Conservation (phyloP, 2,797 vertebrate genomes). For the Typhlichthys subterraneus region DNA sequence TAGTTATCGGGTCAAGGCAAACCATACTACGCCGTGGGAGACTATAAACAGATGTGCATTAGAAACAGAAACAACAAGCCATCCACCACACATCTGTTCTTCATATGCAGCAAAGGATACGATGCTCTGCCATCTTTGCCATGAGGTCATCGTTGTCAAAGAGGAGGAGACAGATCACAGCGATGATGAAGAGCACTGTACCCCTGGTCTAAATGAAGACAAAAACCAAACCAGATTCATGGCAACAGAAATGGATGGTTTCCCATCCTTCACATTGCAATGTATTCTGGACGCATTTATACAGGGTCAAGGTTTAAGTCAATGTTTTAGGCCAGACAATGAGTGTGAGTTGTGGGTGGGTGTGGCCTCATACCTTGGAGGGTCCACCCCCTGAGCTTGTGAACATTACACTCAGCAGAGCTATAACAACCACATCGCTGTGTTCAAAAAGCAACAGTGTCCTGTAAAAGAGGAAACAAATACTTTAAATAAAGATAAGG, state of each 20-base stretch:
- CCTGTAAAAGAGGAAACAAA: constrained; percentile 65
- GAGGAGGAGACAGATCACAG: constrained; percentile 93
- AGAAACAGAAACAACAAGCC: background rate
- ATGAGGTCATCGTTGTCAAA: constrained; percentile 99
- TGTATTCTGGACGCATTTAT: background rate
- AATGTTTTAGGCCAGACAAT: background rate
- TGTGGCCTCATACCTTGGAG: constrained; percentile 83
- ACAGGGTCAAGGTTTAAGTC: too few species aligned
- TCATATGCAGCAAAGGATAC: constrained; percentile 83
- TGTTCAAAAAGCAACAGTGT: constrained; percentile 94
- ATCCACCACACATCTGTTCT: too few species aligned
- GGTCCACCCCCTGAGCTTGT: constrained; percentile 92
- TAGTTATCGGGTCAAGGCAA: constrained; percentile 67
- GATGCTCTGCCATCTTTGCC: constrained; percentile 98
- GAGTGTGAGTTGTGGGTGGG: background rate
- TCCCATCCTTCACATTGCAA: background rate
- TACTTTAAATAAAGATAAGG: background rate
- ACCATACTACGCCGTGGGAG: background rate
- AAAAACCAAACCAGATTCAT: background rate
- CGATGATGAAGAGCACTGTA: constrained; percentile 93
- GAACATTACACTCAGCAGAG: constrained; percentile 91
- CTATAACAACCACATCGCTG: constrained; percentile 90
- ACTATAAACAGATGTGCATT: background rate
- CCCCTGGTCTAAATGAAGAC: constrained; percentile 86
- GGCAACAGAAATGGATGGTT: background rate